Percentiles rank a stretch among this genome's conserved stretches.
These are phyloP conservation scores for Panorpa germanica DNA, from an alignment of 2,888 invertebrate species.

Conservation along the genomic window DNA sequence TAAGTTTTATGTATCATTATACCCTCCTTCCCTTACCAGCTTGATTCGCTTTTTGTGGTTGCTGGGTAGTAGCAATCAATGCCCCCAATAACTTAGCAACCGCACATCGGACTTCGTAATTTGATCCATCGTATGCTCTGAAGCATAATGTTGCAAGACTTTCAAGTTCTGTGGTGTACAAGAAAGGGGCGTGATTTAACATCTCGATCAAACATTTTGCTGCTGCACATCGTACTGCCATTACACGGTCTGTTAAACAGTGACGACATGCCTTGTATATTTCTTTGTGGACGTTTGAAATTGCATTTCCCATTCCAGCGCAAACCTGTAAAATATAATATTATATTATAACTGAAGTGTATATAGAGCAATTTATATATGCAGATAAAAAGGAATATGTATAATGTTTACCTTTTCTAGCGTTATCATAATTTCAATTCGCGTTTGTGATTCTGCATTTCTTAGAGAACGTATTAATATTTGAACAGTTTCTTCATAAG, in stretches of 20 bases:
- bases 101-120: constrained; percentile 80
- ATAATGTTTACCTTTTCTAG: constrained; percentile 59
- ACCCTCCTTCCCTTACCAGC: constrained; percentile 22
- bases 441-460: constrained; percentile 88
- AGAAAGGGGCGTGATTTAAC: constrained; percentile 67
- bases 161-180: constrained; percentile 80
- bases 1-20: no score
- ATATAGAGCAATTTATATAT: no score
- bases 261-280: constrained; percentile 81
- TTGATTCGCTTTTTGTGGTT: constrained; percentile 34
- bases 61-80: constrained; percentile 70
- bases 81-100: constrained; percentile 84
- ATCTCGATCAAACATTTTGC: constrained; percentile 80
- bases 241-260: constrained; percentile 76
- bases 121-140: constrained; percentile 79
- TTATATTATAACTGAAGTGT: no score
- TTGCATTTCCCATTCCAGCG: constrained; percentile 89
- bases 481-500: constrained; percentile 94
- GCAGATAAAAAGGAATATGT: no score
- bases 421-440: constrained; percentile 94
- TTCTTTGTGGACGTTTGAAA: constrained; percentile 67
- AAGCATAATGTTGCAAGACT: constrained; percentile 81
- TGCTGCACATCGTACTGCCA: constrained; percentile 85
- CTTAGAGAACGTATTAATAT: constrained; percentile 77
- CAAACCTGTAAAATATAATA: constrained; percentile 36